These are phyloP conservation scores for Xerus rutilus DNA, from an alignment of 2,797 vertebrate genomes.

Conservation along the genomic window DNA sequence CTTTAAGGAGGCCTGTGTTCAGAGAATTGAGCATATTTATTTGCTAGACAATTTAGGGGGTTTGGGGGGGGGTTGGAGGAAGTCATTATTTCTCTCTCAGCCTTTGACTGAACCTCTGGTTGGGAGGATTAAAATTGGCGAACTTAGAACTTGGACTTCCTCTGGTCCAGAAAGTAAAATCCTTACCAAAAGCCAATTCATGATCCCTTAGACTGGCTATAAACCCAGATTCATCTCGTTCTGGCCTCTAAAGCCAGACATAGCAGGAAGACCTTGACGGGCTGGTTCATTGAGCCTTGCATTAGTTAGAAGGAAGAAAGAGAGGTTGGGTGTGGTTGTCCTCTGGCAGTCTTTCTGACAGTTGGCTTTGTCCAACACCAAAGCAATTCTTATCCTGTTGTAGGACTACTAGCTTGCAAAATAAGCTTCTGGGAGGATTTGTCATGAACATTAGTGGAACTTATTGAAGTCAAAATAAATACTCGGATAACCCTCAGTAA, in stretches of 20 bases:
- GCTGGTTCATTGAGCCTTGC: neutral
- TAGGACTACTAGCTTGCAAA: neutral
- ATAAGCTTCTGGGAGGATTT: constrained; percentile 4
- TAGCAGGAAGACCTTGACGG: neutral
- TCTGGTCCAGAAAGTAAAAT: constrained; percentile 25
- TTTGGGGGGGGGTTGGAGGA: no score
- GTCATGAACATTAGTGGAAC: neutral
- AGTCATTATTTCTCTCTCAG: neutral
- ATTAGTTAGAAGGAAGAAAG: neutral
- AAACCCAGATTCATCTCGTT: constrained; percentile 1
- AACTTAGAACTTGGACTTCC: constrained; percentile 1
- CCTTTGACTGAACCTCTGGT: neutral
- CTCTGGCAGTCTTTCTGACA: constrained; percentile 20
- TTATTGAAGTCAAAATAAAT: constrained; percentile 41
- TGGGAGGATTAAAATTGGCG: constrained; percentile 14
- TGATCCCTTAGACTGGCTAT: neutral
- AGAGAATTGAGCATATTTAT: constrained; percentile 18
- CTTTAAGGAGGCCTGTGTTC: constrained; percentile 2
- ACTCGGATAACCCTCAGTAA: neutral
- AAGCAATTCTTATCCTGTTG: neutral
- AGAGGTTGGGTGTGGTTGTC: neutral
- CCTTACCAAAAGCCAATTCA: neutral
- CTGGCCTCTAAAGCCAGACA: neutral
- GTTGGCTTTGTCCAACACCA: neutral
- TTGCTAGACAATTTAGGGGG: neutral